Conservation (phyloP, 1,140 invertebrate genomes). For the Rhagoletis pomonella region DNA sequence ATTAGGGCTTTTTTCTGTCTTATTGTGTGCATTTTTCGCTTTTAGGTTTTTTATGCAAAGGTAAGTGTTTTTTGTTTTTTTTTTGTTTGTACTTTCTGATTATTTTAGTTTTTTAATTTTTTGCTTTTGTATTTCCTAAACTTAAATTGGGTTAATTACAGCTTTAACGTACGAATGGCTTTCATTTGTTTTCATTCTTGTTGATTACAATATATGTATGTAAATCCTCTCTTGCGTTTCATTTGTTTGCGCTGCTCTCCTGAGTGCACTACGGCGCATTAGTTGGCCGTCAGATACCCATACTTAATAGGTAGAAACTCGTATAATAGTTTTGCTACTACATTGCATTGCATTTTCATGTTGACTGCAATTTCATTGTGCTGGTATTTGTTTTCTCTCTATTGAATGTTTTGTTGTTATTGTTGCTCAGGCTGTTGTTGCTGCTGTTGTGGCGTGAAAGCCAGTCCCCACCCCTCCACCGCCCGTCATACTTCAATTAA, state of each 20-base stretch:
- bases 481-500: neutral
- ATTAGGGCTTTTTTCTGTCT: neutral
- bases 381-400: neutral
- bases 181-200: constrained; percentile 39
- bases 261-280: neutral
- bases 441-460: neutral
- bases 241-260: neutral
- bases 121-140: constrained; percentile 1
- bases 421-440: neutral
- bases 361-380: neutral
- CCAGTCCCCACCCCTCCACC: neutral
- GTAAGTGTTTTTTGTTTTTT: neutral
- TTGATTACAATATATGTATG: constrained; percentile 20
- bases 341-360: neutral
- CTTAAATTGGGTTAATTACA: constrained; percentile 52
- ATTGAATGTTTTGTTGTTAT: neutral
- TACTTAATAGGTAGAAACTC: neutral
- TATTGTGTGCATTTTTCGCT: neutral
- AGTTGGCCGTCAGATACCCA: neutral
- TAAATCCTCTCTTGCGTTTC: neutral
- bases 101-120: neutral
- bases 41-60: neutral
- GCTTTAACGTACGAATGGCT: constrained; percentile 42
- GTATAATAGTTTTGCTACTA: neutral
- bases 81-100: neutral